phyloP scores from a whole-genome alignment of 2,888 invertebrate species.

The Criorhina ranunculi region DNA sequence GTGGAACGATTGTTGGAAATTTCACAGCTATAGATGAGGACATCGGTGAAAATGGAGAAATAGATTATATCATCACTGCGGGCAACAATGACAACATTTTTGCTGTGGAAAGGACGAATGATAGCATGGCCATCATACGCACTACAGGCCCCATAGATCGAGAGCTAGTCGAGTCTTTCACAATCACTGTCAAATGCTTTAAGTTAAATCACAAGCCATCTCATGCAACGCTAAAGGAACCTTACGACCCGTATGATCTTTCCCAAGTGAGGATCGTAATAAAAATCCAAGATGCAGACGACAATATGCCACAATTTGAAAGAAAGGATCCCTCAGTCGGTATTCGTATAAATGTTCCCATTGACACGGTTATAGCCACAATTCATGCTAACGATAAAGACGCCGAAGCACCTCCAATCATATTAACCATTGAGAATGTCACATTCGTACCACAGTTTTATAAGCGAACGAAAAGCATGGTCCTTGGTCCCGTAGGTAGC shows the following conservation, averaged over 20 bases:
- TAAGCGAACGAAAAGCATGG: slow-evolving; percentile 84
- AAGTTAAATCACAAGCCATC: slow-evolving; percentile 86
- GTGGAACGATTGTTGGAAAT: slow-evolving; percentile 88
- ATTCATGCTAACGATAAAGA: slow-evolving; percentile 89
- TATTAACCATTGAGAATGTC: slow-evolving; percentile 87
- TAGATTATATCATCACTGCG: slow-evolving; percentile 90
- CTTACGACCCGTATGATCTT: slow-evolving; percentile 89
- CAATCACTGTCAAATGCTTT: slow-evolving; percentile 89
- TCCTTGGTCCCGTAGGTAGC: slow-evolving; percentile 84
- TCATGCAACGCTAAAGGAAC: slow-evolving; percentile 79
- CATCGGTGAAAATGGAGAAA: slow-evolving; percentile 89
- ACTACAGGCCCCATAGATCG: slow-evolving; percentile 88
- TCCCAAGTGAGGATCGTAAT: slow-evolving; percentile 89
- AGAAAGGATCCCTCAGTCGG: slow-evolving; percentile 88
- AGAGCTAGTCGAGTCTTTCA: slow-evolving; percentile 86
- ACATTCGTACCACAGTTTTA: slow-evolving; percentile 85
- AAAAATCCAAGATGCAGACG: slow-evolving; percentile 89
- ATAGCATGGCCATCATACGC: slow-evolving; percentile 88
- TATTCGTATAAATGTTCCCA: slow-evolving; percentile 90
- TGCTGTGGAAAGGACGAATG: slow-evolving; percentile 87
- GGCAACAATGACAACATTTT: slow-evolving; percentile 90
- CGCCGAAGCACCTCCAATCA: slow-evolving; percentile 87
- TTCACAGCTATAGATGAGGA: slow-evolving; percentile 91
- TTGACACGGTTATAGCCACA: slow-evolving; percentile 89
- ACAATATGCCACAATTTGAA: slow-evolving; percentile 89